Conservation (phyloP, 2,888 invertebrate genomes). For the Lacanobia wlatinum region DNA sequence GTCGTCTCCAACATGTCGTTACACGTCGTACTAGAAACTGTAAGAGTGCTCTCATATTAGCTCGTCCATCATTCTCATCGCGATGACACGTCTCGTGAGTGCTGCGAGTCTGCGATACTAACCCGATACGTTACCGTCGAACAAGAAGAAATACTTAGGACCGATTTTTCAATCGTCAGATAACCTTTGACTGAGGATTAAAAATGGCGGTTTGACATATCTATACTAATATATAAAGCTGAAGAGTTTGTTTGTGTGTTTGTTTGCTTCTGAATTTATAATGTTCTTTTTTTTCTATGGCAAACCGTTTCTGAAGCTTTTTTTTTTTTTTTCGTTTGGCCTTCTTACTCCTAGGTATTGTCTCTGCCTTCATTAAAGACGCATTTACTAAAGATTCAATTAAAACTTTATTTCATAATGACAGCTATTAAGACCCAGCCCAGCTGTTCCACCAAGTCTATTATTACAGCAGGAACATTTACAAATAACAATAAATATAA, state of each 20-base stretch:
- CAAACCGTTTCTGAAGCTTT: too few species aligned
- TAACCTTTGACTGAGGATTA: too few species aligned
- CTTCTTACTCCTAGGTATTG: not conserved
- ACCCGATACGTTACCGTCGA: not conserved
- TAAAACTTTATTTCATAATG: not conserved
- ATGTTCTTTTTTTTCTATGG: too few species aligned
- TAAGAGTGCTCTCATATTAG: conserved; percentile 53
- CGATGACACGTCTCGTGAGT: conserved; percentile 47
- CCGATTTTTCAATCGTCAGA: too few species aligned
- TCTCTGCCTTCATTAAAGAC: not conserved
- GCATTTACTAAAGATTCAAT: conserved; percentile 9
- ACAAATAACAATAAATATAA: conserved; percentile 41
- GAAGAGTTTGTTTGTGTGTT: too few species aligned
- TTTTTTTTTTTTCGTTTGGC: too few species aligned
- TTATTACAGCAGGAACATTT: conserved; percentile 33
- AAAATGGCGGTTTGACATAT: too few species aligned
- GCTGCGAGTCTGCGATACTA: conserved; percentile 18
- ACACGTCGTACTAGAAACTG: conserved; percentile 36
- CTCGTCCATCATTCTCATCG: conserved; percentile 45
- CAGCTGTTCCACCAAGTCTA: conserved; percentile 33
- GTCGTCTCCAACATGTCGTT: conserved; percentile 19
- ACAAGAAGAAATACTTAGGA: not conserved
- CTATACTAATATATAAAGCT: too few species aligned
- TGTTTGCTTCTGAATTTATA: too few species aligned
- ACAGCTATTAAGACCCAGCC: conserved; percentile 3